These are phyloP conservation scores for Nothobranchius furzeri DNA, from an alignment of 2,113 vertebrate genomes.

Conservation along the genomic window DNA sequence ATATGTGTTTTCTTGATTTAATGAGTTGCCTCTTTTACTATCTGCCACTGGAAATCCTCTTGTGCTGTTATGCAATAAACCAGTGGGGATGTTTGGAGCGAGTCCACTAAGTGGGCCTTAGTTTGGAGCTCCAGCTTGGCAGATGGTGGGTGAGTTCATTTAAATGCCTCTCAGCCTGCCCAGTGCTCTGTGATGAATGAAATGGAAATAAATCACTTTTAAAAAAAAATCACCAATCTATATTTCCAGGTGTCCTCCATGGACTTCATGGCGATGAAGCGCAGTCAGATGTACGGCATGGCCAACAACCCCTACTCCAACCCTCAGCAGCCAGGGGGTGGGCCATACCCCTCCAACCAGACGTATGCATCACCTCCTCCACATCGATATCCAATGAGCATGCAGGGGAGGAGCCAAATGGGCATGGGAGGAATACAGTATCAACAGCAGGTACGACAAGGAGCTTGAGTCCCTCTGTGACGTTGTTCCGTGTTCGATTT, in stretches of 20 bases:
- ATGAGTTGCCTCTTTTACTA: constrained; percentile 58
- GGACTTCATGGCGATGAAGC: constrained; percentile 98
- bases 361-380: constrained; percentile 88
- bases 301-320: constrained; percentile 88
- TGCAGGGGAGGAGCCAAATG: constrained; percentile 89
- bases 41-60: constrained; percentile 53
- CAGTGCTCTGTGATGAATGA: constrained; percentile 4
- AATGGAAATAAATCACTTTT: not conserved
- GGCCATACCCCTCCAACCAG: constrained; percentile 88
- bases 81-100: constrained; percentile 38
- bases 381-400: constrained; percentile 91
- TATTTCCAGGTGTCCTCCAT: constrained; percentile 87
- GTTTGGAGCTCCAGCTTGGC: constrained; percentile 47
- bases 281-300: constrained; percentile 93
- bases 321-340: constrained; percentile 84
- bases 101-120: constrained; percentile 47
- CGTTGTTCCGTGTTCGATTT: constrained; percentile 4
- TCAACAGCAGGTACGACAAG: constrained; percentile 89
- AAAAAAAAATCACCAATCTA: not conserved
- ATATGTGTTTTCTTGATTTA: constrained; percentile 58
- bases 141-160: constrained; percentile 30
- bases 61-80: constrained; percentile 52
- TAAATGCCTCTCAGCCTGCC: constrained; percentile 21
- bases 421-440: constrained; percentile 91
- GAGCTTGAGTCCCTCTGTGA: constrained; percentile 13